Conservation (phyloP, 2,113 vertebrate species). For the Mixornis gularis region DNA sequence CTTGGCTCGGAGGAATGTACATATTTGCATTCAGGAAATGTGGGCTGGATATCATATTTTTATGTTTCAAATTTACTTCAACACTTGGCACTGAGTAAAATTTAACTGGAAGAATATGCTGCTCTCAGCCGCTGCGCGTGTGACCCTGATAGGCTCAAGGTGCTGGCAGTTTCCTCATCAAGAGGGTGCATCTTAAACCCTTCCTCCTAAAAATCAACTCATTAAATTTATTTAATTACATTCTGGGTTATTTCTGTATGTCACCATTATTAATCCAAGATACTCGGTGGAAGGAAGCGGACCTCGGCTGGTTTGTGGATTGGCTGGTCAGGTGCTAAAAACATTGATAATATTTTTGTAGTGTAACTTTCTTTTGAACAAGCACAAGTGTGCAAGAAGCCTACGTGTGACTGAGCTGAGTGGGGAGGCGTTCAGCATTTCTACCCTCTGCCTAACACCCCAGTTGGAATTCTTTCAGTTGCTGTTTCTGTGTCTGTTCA, state of each 20-base stretch:
- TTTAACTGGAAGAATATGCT: slow-evolving; percentile 19
- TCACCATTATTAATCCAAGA: accelerated
- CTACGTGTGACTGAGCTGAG: accelerated
- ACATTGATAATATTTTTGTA: neutral
- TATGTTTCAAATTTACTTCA: slow-evolving; percentile 38
- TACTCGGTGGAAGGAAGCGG: accelerated
- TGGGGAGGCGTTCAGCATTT: neutral
- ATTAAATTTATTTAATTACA: neutral
- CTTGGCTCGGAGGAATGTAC: slow-evolving; percentile 51
- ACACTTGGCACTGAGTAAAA: slow-evolving; percentile 10
- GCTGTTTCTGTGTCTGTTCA: neutral
- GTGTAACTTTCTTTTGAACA: neutral
- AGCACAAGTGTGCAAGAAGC: neutral
- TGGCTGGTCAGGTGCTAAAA: neutral
- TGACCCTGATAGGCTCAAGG: neutral
- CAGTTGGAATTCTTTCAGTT: neutral
- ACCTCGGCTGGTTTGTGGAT: neutral
- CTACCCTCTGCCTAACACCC: neutral
- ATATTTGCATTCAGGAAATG: slow-evolving; percentile 63
- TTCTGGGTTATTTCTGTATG: neutral
- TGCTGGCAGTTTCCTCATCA: accelerated
- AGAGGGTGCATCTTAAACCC: neutral
- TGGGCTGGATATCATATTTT: slow-evolving; percentile 47
- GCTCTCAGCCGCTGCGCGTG: neutral
- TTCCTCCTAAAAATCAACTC: neutral